Conservation (phyloP, 2,888 invertebrate species). For the Phyllotreta cruciferae region DNA sequence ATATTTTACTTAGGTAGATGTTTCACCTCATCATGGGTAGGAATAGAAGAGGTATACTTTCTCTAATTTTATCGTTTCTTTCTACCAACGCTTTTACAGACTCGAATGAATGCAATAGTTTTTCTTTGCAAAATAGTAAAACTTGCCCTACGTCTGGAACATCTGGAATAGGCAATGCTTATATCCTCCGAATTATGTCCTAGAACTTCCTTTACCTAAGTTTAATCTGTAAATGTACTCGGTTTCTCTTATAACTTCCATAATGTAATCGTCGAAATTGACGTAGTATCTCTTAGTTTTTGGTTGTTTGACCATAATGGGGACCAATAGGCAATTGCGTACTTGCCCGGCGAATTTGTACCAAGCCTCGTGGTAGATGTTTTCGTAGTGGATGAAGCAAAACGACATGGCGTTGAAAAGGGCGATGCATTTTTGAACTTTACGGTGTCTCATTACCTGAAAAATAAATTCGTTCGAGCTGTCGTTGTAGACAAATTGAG, state of each 20-base stretch:
- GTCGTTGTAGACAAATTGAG: not conserved
- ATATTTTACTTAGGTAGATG: not conserved
- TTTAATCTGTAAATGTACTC: slow-evolving; percentile 82
- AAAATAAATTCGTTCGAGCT: not conserved
- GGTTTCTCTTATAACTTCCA: slow-evolving; percentile 78
- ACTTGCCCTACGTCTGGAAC: slow-evolving; percentile 81
- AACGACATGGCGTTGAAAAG: slow-evolving; percentile 80
- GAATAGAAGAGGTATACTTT: slow-evolving; percentile 71
- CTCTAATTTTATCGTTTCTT: slow-evolving; percentile 68
- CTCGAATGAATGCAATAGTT: slow-evolving; percentile 70
- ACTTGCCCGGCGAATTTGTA: slow-evolving; percentile 76
- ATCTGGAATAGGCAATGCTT: too few species aligned
- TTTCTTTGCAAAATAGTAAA: slow-evolving; percentile 75
- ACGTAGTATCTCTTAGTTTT: slow-evolving; percentile 70
- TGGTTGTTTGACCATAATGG: slow-evolving; percentile 73
- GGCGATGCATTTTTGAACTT: slow-evolving; percentile 76
- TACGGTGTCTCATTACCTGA: slow-evolving; percentile 67
- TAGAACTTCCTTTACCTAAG: too few species aligned
- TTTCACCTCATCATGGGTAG: slow-evolving; percentile 67
- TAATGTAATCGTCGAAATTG: slow-evolving; percentile 76
- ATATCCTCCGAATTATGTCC: too few species aligned
- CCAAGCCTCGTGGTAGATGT: slow-evolving; percentile 85
- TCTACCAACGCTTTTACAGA: slow-evolving; percentile 68
- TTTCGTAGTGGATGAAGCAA: slow-evolving; percentile 83
- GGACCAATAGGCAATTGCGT: slow-evolving; percentile 70